Conservation (phyloP, 1,140 invertebrate species). For the Brachionus paranguensis region DNA sequence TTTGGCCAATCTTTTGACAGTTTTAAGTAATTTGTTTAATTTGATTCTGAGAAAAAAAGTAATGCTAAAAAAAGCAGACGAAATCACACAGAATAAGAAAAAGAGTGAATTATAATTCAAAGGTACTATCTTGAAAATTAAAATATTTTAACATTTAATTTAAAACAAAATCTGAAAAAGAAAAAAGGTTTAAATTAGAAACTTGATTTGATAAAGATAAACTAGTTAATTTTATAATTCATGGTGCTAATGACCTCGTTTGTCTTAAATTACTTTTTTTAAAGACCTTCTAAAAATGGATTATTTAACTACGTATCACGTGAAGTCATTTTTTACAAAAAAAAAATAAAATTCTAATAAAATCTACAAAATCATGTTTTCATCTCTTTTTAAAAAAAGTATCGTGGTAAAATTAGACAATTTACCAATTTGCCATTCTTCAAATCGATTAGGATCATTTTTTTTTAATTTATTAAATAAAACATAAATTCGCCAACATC, state of each 20-base stretch:
- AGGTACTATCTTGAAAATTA: background rate
- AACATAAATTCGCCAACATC: background rate
- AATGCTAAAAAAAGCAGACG: background rate
- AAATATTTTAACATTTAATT: constrained; percentile 4
- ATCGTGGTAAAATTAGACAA: background rate
- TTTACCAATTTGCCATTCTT: background rate
- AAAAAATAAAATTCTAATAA: background rate
- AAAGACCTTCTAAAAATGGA: background rate
- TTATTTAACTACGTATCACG: background rate
- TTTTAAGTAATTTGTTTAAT: too few relatives aligned
- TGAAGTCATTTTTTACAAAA: background rate
- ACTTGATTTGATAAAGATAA: background rate
- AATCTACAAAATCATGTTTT: background rate
- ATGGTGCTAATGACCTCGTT: background rate
- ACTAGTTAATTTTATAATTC: background rate
- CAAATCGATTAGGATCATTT: background rate
- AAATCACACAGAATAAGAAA: background rate
- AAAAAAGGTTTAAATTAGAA: background rate
- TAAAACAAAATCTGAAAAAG: background rate
- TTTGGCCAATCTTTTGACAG: background rate
- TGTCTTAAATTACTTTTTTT: background rate
- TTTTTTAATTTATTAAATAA: background rate
- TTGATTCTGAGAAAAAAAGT: too few relatives aligned
- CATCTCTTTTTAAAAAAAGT: background rate
- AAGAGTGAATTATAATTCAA: background rate